Conservation (phyloP, 92 coral and sea anemone genomes). For the Porites cylindrica region DNA sequence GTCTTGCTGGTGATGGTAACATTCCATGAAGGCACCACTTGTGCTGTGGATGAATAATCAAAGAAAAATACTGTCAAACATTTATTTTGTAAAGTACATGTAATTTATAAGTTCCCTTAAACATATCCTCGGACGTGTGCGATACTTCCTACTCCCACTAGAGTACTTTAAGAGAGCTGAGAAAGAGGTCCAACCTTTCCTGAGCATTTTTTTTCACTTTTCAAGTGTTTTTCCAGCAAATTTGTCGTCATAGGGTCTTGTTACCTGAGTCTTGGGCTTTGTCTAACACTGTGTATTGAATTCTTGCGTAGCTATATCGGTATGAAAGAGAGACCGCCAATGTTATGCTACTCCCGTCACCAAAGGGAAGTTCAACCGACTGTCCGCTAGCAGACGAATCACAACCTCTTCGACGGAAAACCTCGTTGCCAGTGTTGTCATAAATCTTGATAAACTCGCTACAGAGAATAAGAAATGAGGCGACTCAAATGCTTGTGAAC, state of each 20-base stretch:
- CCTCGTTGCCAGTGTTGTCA: conserved; percentile 11
- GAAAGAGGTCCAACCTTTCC: too few relatives aligned
- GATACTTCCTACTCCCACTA: too few relatives aligned
- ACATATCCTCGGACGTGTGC: too few relatives aligned
- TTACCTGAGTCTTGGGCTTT: conserved; percentile 18
- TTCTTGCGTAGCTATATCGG: conserved; percentile 6
- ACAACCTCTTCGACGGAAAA: conserved; percentile 13
- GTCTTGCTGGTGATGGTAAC: not conserved
- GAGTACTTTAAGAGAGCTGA: too few relatives aligned
- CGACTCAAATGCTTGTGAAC: not conserved
- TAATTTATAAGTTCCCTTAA: too few relatives aligned
- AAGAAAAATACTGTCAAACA: too few relatives aligned
- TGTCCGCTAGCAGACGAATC: not conserved
- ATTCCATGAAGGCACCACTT: conserved; percentile 1
- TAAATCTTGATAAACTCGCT: conserved; percentile 21
- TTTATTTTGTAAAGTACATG: too few relatives aligned
- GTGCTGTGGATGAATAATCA: not conserved
- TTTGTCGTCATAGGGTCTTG: not conserved
- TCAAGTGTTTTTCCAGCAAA: not conserved
- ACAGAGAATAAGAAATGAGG: not conserved
- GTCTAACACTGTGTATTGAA: not conserved
- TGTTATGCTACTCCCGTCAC: not conserved
- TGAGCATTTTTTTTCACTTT: too few relatives aligned
- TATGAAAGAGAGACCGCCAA: not conserved
- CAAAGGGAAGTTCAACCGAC: conserved; percentile 22